Conservation (phyloP, 2,113 vertebrate genomes). For the Melanostigma gelatinosum region DNA sequence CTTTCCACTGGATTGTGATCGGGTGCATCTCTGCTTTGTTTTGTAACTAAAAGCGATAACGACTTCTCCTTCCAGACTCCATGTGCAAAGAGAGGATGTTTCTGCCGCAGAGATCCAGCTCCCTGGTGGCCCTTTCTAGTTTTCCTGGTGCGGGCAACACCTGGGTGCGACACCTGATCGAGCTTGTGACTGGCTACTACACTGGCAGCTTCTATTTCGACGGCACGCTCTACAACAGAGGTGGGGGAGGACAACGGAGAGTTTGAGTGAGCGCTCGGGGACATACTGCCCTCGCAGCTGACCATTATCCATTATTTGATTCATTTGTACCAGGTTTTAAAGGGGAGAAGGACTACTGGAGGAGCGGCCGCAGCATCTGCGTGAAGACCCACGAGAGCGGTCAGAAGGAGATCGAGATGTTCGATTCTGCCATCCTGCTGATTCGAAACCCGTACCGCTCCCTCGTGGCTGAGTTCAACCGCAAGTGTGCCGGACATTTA, state of each 20-base stretch:
- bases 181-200: conserved; percentile 94
- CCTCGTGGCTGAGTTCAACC: conserved; percentile 95
- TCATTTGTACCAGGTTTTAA: conserved; percentile 88
- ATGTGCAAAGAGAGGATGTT: conserved; percentile 93
- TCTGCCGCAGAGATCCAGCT: conserved; percentile 89
- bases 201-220: conserved; percentile 98
- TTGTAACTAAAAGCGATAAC: conserved; percentile 8
- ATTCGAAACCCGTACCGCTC: conserved; percentile 96
- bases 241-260: conserved; percentile 69
- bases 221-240: conserved; percentile 95
- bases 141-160: conserved; percentile 98
- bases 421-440: conserved; percentile 91
- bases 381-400: conserved; percentile 98
- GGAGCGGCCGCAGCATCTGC: conserved; percentile 94
- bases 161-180: conserved; percentile 95
- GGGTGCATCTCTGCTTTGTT: neutral
- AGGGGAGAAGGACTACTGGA: conserved; percentile 99
- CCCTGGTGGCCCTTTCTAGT: conserved; percentile 92
- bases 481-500: conserved; percentile 95
- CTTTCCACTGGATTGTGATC: neutral
- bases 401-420: conserved; percentile 94
- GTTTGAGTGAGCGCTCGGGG: neutral
- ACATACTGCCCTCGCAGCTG: conserved; percentile 6
- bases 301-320: conserved; percentile 29
- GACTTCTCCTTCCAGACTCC: conserved; percentile 84